Evolutionary conservation across 1,140 invertebrate species (phyloP).

Genomic region (Bombyx mori): DNA sequence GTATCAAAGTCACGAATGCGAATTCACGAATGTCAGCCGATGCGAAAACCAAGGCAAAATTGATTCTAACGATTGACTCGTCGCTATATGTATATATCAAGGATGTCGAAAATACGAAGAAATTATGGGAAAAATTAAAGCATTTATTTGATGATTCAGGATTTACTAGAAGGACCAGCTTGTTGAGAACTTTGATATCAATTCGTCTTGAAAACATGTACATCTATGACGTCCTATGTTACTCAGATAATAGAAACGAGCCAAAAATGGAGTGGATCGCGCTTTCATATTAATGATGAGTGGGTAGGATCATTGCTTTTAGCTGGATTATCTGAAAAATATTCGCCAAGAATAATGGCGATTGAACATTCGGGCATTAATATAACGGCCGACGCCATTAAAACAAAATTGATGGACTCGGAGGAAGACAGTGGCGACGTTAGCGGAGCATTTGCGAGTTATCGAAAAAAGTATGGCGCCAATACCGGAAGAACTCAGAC

Average conservation of each 20-base stretch:
- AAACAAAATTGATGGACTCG: slow-evolving; percentile 8
- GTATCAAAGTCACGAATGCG: no score
- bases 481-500: no score
- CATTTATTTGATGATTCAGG: slow-evolving; percentile 22
- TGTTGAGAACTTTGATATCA: slow-evolving; percentile 22
- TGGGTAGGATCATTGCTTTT: slow-evolving; percentile 18
- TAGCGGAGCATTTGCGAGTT: no score
- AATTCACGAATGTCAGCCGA: slow-evolving; percentile 7
- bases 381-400: slow-evolving; percentile 24
- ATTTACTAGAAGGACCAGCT: slow-evolving; percentile 21
- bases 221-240: slow-evolving; percentile 16
- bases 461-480: no score
- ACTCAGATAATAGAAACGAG: slow-evolving; percentile 13
- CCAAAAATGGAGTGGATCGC: neutral
- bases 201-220: slow-evolving; percentile 20
- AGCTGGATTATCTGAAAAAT: slow-evolving; percentile 12
- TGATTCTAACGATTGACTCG: neutral
- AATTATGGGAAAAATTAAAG: slow-evolving; percentile 17
- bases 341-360: slow-evolving; percentile 42
- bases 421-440: neutral
- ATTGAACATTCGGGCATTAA: slow-evolving; percentile 10
- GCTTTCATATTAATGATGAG: slow-evolving; percentile 16
- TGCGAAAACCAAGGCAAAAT: slow-evolving; percentile 20
- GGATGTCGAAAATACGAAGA: no score
- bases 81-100: no score